Conservation (phyloP, 2,888 invertebrate species). For the Boloria euphrosyne region DNA sequence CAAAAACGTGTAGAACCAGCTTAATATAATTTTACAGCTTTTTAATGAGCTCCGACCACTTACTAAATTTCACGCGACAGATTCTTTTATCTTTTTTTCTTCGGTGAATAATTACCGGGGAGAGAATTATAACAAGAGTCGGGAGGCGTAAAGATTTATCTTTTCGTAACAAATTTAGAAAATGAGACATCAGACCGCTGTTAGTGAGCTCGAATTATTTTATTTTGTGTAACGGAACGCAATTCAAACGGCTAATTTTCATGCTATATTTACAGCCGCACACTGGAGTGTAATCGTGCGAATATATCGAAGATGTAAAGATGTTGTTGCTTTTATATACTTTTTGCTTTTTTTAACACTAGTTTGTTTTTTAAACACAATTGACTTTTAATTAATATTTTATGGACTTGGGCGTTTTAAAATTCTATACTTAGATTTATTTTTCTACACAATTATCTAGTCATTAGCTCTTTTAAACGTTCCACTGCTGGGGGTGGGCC, state of each 20-base stretch:
- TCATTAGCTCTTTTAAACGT: too few species aligned
- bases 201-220: conserved; percentile 54
- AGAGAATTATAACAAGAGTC: conserved; percentile 77
- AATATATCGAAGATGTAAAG: neutral
- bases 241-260: conserved; percentile 75
- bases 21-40: conserved; percentile 77
- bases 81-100: conserved; percentile 71
- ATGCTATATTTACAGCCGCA: conserved; percentile 30
- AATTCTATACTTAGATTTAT: too few species aligned
- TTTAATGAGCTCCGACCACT: conserved; percentile 76
- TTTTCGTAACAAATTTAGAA: conserved; percentile 80
- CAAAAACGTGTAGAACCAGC: conserved; percentile 44
- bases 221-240: conserved; percentile 53
- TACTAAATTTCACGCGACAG: conserved; percentile 70
- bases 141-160: conserved; percentile 76
- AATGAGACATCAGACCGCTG: conserved; percentile 75
- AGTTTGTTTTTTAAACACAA: too few species aligned
- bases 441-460: too few species aligned
- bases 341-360: neutral
- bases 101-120: conserved; percentile 73
- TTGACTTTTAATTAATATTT: too few species aligned
- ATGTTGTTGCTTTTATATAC: neutral
- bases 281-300: neutral
- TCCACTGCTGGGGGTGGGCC: too few species aligned
- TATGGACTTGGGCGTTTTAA: too few species aligned